A percentile compares a stretch with the other conserved stretches of the same genome.
phyloP scores from a whole-genome alignment of 2,113 vertebrate genomes.

The Lepus timidus region DNA sequence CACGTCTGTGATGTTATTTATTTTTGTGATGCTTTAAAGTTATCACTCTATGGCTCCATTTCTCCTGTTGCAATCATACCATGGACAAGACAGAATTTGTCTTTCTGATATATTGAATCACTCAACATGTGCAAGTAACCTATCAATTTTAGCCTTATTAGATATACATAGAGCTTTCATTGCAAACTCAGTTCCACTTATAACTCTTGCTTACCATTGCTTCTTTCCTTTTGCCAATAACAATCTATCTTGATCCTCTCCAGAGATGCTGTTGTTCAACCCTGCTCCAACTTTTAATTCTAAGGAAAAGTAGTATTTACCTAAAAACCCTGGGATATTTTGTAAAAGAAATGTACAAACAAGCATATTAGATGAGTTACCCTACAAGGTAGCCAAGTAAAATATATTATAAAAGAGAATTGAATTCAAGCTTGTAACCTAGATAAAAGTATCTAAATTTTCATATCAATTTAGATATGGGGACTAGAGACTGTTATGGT shows the following conservation, averaged over 20 bases:
- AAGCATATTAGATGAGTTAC: not conserved
- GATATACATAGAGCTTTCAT: not conserved
- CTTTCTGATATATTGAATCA: conserved; percentile 44
- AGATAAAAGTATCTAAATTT: not conserved
- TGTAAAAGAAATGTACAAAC: not conserved
- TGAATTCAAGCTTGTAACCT: not conserved
- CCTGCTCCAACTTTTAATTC: not conserved
- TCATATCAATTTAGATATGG: too few relatives aligned
- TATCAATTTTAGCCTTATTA: conserved; percentile 28
- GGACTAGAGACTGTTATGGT: not conserved
- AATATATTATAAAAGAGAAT: not conserved
- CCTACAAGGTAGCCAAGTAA: not conserved
- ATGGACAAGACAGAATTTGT: not conserved
- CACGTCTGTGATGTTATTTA: not conserved
- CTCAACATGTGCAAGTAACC: not conserved
- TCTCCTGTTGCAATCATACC: not conserved
- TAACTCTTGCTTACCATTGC: not conserved
- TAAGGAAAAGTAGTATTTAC: not conserved
- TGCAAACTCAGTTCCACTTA: not conserved
- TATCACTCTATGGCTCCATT: not conserved
- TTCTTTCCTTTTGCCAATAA: not conserved
- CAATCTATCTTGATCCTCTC: not conserved
- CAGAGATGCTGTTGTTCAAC: not conserved
- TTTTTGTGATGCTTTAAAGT: not conserved
- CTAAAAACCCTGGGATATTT: not conserved